Base-by-base conservation (phyloP, 1,140 invertebrate species). In the Drosophila nannoptera region DNA sequence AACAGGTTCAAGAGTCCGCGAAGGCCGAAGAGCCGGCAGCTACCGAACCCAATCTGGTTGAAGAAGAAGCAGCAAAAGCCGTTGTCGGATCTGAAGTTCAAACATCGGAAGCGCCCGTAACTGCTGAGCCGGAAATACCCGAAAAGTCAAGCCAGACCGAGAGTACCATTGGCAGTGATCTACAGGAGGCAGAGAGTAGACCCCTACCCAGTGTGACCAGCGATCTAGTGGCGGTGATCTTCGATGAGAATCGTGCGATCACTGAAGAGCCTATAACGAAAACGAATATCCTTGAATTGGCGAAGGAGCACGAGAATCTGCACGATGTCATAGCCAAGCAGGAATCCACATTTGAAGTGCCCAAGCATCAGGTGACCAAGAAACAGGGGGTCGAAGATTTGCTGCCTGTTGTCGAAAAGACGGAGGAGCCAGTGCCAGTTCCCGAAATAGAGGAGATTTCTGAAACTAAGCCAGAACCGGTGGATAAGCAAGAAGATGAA, bases 331-430 rank as follows among this genome's bases (percentile, higher is more conserved):
- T 38, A 6, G 69, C 59, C 11, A 70, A 69, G 9, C 62, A 69
- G 2, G 36, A 42, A 12, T 66, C 80, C 16, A 49, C n/a, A 11
- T 77, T 46, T 9, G 80, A 86, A 40, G 59, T 59, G 7, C 32
- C 69, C 22, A 84, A 86, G 38, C 80, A 83, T 43, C 80, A 83
- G 16, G 80, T 83, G 38, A 83, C 80, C 33, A 83, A 83, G 22
- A 83, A 83, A 22, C 80, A 83, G 22, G 80, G 80, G 4, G 80
- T 83, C 4, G 81, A 80, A 12, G 66, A 80, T 16, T 45, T 73
- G 1, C 45, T 74, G 6, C 73, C 81, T 7, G 48, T 77, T 14
- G 32, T 11, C 2, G 40, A 69, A 4, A 48, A 73, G 8, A 43
- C 38, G 1, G 31, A 31, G 33, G 63, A 56, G 9, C 22, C 14